These are phyloP conservation scores for Catamblyrhynchus diadema DNA, from an alignment of 2,797 vertebrate species.

Conservation along the genomic window DNA sequence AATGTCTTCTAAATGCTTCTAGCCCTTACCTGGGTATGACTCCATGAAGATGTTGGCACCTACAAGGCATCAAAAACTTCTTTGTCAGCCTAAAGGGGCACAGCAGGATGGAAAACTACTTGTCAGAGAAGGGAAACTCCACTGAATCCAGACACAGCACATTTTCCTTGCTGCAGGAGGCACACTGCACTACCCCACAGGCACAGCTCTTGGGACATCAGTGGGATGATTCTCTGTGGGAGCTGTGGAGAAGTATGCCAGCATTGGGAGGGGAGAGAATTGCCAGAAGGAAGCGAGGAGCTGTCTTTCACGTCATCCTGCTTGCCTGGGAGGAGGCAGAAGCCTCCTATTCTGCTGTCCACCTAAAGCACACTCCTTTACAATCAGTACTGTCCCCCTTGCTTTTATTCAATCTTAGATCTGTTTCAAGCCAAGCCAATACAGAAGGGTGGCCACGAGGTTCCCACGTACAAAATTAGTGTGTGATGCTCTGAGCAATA, in stretches of 20 bases:
- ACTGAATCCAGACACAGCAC: rapidly evolving
- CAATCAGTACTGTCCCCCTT: neutral
- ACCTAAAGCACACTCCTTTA: neutral
- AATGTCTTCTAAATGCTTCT: neutral
- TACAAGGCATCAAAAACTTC: neutral
- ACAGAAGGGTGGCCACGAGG: neutral
- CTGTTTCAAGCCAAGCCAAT: neutral
- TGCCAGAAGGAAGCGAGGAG: neutral
- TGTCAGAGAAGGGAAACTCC: neutral
- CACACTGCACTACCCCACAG: neutral
- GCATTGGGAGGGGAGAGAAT: neutral
- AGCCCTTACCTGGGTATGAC: neutral
- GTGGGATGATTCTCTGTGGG: neutral
- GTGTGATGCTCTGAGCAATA: neutral
- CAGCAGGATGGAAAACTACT: neutral
- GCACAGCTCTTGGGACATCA: neutral
- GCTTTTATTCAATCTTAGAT: neutral
- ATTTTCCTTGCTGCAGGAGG: neutral
- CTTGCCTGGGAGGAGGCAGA: neutral
- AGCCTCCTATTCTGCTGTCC: neutral
- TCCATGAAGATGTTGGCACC: neutral
- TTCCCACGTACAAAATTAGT: neutral
- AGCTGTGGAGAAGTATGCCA: neutral
- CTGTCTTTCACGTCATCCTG: neutral
- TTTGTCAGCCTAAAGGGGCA: neutral